A percentile compares a stretch with the other conserved stretches of the same genome.
Conservation (phyloP, 2,888 invertebrate genomes). For the Dynastes hyllus region DNA sequence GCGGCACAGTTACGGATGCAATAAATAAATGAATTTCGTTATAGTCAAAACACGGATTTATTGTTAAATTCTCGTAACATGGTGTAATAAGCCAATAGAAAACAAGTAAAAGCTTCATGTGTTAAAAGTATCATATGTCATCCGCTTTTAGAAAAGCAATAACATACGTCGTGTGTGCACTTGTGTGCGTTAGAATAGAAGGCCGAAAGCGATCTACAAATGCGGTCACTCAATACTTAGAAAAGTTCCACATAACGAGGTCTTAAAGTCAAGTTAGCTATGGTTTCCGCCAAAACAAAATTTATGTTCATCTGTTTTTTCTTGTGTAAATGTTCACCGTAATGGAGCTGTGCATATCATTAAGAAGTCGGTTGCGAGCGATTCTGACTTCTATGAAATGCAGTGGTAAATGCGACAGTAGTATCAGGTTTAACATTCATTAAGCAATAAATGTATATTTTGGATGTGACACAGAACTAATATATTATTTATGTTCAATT, state of each 20-base stretch:
- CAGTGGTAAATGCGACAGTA: conserved; percentile 46
- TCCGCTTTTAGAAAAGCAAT: conserved; percentile 59
- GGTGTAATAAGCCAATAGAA: conserved; percentile 45
- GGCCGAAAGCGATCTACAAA: conserved; percentile 59
- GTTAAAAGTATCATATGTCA: conserved; percentile 58
- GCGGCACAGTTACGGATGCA: conserved; percentile 38
- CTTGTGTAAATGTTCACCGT: conserved; percentile 57
- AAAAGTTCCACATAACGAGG: conserved; percentile 59
- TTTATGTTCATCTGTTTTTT: conserved; percentile 59
- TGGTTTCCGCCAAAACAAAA: conserved; percentile 61
- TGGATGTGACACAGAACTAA: conserved; percentile 52
- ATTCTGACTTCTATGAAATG: conserved; percentile 53
- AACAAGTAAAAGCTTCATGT: conserved; percentile 49
- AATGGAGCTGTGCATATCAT: conserved; percentile 58
- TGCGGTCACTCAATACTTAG: conserved; percentile 59
- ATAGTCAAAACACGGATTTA: conserved; percentile 47
- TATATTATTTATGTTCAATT: conserved; percentile 59
- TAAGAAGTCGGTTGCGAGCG: conserved; percentile 51
- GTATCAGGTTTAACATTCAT: conserved; percentile 45
- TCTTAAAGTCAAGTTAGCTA: conserved; percentile 57
- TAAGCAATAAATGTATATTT: conserved; percentile 49
- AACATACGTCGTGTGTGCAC: conserved; percentile 52
- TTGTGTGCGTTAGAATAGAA: conserved; percentile 54
- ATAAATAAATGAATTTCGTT: conserved; percentile 45
- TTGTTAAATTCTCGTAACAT: conserved; percentile 44